These are phyloP conservation scores for Drosophila carrolli DNA, from an alignment of 1,140 invertebrate species.

Conservation along the genomic window DNA sequence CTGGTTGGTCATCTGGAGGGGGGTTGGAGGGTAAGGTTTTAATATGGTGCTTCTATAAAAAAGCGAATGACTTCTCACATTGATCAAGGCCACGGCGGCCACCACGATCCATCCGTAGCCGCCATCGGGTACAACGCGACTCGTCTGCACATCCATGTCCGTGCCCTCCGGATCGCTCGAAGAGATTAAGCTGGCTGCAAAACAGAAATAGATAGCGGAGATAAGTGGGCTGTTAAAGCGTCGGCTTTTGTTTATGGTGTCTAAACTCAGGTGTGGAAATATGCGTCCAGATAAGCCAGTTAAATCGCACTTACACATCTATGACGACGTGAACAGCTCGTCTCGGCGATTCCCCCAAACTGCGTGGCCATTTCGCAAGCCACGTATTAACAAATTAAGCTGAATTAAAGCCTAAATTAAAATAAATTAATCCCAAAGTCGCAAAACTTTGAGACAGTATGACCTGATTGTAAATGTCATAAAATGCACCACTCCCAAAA, in stretches of 20 bases:
- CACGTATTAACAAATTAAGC: slow-evolving; percentile 56
- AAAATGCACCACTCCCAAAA: neutral
- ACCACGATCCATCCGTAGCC: slow-evolving; percentile 90
- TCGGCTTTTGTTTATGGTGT: slow-evolving; percentile 34
- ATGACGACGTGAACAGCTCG: slow-evolving; percentile 24
- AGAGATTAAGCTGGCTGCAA: slow-evolving; percentile 14
- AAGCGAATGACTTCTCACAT: slow-evolving; percentile 85
- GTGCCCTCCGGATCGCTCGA: slow-evolving; percentile 1
- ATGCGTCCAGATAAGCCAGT: slow-evolving; percentile 19
- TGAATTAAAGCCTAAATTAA: slow-evolving; percentile 60
- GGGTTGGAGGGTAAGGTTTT: neutral
- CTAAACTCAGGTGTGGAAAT: slow-evolving; percentile 13
- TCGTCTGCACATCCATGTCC: slow-evolving; percentile 50
- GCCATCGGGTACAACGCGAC: slow-evolving; percentile 86
- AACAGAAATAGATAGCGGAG: slow-evolving; percentile 11
- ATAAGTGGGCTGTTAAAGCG: slow-evolving; percentile 27
- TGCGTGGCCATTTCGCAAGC: slow-evolving; percentile 33
- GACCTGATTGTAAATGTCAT: neutral
- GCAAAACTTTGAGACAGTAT: slow-evolving; percentile 12
- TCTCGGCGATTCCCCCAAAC: slow-evolving; percentile 2
- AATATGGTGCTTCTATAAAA: neutral
- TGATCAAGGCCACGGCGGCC: slow-evolving; percentile 87
- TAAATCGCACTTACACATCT: slow-evolving; percentile 17
- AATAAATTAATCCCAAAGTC: slow-evolving; percentile 55
- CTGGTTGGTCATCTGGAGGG: slow-evolving; percentile 88